Evolutionary conservation across 2,797 vertebrate genomes (phyloP), one percentile per base, ranked within the genome.

Genomic region (Capromys pilorides): DNA sequence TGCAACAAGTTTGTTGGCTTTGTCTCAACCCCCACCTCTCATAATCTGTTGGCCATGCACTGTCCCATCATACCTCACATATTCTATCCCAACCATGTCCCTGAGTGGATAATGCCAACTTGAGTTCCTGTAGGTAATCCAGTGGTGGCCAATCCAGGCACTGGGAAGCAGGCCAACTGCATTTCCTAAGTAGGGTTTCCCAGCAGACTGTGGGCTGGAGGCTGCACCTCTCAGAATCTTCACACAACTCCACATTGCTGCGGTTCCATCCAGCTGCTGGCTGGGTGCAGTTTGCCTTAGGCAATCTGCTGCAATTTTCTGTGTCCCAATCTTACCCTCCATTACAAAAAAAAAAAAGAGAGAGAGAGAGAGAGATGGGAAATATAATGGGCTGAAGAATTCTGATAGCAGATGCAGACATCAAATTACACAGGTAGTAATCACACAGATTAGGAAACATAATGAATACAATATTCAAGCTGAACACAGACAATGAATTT

Each of bases 301-400:
- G 97, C 97, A 93, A 80, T 96, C 91, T 87, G 93, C 81, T 78
- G 95, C 95, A 97, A 97, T 97, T 97, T 97, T 84, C 95, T 69
- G 6, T 51, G 18, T 94, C 93, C 75, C 96, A 92, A 91, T 94
- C 94, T 97, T 95, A 67, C 94, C 75, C 61, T 39, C 19, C 84
- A 97, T 96, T 96, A 96, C 80, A 0, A 89, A 77, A 81, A 88
- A 0, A 59, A 93, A 82, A 80, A 85, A 0, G 51, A 31, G 0
- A 89, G 77, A 81, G 51, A 31, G 0, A 89, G 69, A 81, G 85
- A 0, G 93, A 11, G 6, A 94, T 94, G 83, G 69, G 88, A 94
- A 96, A 96, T 97, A 97, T 97, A 98, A 97, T 97, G 96, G 96
- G 93, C 94, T 96, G 94, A 96, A 97, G 95, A 97, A 97, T 92